Percentiles rank a stretch among this genome's conserved stretches.
These are phyloP conservation scores for Drosophila erecta DNA, from an alignment of 1,140 invertebrate species.

Conservation along the genomic window DNA sequence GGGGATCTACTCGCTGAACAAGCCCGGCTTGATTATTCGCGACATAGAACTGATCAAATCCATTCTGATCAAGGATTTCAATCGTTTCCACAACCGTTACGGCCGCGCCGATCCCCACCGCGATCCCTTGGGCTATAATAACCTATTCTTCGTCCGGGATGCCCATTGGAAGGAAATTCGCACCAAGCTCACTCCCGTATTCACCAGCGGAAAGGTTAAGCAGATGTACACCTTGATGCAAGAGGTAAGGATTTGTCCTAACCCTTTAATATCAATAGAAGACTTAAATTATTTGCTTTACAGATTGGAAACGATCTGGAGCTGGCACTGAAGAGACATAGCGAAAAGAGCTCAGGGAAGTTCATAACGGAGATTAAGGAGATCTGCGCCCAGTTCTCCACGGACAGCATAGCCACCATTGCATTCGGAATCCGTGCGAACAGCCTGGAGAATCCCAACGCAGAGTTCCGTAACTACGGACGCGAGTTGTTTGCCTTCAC, in stretches of 20 bases:
- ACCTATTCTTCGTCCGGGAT: constrained; percentile 75
- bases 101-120: constrained; percentile 59
- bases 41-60: constrained; percentile 86
- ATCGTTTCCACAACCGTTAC: constrained; percentile 70
- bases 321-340: constrained; percentile 19
- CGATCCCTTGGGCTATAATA: constrained; percentile 70
- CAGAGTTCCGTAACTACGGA: constrained; percentile 83
- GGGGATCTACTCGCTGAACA: constrained; percentile 84
- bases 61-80: constrained; percentile 86
- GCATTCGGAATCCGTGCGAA: constrained; percentile 87
- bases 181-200: constrained; percentile 86
- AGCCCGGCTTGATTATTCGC: constrained; percentile 85
- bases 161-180: constrained; percentile 86
- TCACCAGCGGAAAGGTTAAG: constrained; percentile 86
- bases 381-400: constrained; percentile 85
- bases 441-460: constrained; percentile 85
- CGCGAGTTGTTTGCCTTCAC: constrained; percentile 85
- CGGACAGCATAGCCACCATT: constrained; percentile 87
- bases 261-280: neutral
- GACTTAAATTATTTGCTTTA: neutral
- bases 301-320: constrained; percentile 65
- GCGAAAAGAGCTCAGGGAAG: neutral
- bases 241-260: constrained; percentile 59
- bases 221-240: constrained; percentile 86
- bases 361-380: constrained; percentile 83